These are phyloP conservation scores for Tromatobia lineatoria DNA, from an alignment of 2,888 invertebrate genomes.

Conservation along the genomic window DNA sequence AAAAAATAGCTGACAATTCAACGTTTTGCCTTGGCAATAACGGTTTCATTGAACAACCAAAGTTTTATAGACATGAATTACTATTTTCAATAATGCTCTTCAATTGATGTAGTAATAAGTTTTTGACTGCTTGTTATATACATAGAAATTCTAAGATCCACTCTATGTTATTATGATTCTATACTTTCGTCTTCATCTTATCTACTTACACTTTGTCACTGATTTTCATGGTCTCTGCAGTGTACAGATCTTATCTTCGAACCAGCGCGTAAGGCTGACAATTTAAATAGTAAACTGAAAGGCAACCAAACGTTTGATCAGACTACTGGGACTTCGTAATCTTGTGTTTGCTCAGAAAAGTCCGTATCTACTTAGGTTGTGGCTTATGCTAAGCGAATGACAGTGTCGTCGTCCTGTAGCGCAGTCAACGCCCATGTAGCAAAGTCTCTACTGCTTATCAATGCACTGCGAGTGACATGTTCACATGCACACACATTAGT, in stretches of 20 bases:
- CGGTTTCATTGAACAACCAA: no score
- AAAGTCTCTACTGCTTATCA: conserved; percentile 29
- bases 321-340: neutral
- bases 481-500: conserved; percentile 7
- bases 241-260: neutral
- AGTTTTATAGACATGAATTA: no score
- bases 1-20: no score
- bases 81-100: neutral
- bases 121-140: neutral
- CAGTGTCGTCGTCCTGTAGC: conserved; percentile 30
- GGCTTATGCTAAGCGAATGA: neutral
- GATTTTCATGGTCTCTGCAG: neutral
- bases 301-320: conserved; percentile 20
- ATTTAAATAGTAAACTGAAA: neutral
- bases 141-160: neutral
- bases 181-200: neutral
- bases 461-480: conserved; percentile 36
- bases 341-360: neutral
- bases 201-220: neutral
- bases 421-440: conserved; percentile 8
- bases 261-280: neutral
- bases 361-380: neutral
- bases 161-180: neutral
- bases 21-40: no score
- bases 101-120: neutral